Percentiles rank a stretch among this genome's conserved stretches.
Evolutionary conservation across 2,888 invertebrate genomes (phyloP).

Genomic region (Drosophila mercatorum): DNA sequence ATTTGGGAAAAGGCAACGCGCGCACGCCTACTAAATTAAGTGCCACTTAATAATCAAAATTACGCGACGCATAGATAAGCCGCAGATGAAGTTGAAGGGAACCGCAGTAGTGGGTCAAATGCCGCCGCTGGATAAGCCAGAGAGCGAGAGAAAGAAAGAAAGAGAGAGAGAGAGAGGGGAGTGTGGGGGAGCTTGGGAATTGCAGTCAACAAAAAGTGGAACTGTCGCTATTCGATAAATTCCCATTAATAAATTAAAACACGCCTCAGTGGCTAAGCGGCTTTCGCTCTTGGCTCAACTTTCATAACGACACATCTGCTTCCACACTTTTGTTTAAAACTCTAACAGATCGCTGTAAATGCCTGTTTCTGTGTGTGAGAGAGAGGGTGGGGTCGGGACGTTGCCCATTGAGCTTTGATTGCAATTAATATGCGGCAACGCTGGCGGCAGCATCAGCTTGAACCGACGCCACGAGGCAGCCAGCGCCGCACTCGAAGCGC

Average conservation of each 20-base stretch:
- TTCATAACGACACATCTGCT: slow-evolving; percentile 16
- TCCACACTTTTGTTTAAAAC: slow-evolving; percentile 53
- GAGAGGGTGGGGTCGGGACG: not conserved
- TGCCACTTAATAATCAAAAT: slow-evolving; percentile 80
- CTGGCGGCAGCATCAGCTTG: slow-evolving; percentile 39
- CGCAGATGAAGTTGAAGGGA: slow-evolving; percentile 39
- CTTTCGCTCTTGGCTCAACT: slow-evolving; percentile 62
- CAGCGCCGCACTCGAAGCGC: slow-evolving; percentile 57
- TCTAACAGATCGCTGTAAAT: slow-evolving; percentile 17
- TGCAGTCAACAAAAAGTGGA: slow-evolving; percentile 27
- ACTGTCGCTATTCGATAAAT: slow-evolving; percentile 49
- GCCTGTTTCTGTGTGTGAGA: too few relatives aligned
- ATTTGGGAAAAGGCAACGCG: slow-evolving; percentile 67
- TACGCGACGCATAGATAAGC: slow-evolving; percentile 77
- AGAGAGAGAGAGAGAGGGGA: not conserved
- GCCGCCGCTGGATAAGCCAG: not conserved
- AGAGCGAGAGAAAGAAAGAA: too few relatives aligned
- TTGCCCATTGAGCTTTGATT: slow-evolving; percentile 73
- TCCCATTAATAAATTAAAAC: slow-evolving; percentile 65
- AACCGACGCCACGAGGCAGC: slow-evolving; percentile 9
- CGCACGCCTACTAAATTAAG: slow-evolving; percentile 80
- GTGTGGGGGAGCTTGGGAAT: not conserved
- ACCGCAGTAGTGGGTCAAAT: slow-evolving; percentile 53
- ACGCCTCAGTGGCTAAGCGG: slow-evolving; percentile 57
- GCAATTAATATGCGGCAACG: slow-evolving; percentile 71